Conservation (phyloP, 1,140 invertebrate species). For the Oppia nitens region DNA sequence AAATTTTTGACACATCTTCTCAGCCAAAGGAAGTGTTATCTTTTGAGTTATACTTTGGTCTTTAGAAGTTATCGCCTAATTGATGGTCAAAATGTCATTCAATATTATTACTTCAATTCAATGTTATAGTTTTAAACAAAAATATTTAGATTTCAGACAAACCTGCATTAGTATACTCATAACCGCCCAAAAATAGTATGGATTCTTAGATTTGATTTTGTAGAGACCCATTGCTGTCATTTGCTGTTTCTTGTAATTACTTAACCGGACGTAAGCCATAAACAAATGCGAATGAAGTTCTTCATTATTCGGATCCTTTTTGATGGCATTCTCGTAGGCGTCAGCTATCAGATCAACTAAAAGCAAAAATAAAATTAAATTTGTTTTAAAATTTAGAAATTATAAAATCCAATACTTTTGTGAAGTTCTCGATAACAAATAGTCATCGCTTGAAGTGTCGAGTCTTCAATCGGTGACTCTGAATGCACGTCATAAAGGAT, state of each 20-base stretch:
- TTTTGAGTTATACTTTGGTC: constrained; percentile 30
- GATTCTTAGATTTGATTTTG: constrained; percentile 78
- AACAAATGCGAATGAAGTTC: constrained; percentile 83
- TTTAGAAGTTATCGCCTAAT: constrained; percentile 7
- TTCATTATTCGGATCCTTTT: constrained; percentile 68
- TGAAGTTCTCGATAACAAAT: constrained; percentile 84
- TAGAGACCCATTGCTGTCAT: constrained; percentile 70
- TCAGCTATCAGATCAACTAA: constrained; percentile 63
- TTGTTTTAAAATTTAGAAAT: neutral
- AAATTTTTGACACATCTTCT: constrained; percentile 59
- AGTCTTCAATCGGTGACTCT: constrained; percentile 70
- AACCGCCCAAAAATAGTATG: constrained; percentile 93
- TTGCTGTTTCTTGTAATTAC: constrained; percentile 79
- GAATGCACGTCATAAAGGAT: constrained; percentile 58
- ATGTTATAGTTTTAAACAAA: no score
- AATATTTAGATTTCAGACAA: no score
- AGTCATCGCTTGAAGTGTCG: constrained; percentile 85
- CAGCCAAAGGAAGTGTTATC: constrained; percentile 64
- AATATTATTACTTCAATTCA: no score
- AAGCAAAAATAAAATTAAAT: constrained; percentile 22
- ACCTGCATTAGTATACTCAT: constrained; percentile 90
- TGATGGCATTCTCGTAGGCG: constrained; percentile 71
- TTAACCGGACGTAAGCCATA: constrained; percentile 79
- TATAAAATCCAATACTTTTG: constrained; percentile 43
- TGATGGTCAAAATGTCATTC: neutral